Base-by-base conservation (phyloP, 2,888 invertebrate genomes). In the Bimastos eiseni region DNA sequence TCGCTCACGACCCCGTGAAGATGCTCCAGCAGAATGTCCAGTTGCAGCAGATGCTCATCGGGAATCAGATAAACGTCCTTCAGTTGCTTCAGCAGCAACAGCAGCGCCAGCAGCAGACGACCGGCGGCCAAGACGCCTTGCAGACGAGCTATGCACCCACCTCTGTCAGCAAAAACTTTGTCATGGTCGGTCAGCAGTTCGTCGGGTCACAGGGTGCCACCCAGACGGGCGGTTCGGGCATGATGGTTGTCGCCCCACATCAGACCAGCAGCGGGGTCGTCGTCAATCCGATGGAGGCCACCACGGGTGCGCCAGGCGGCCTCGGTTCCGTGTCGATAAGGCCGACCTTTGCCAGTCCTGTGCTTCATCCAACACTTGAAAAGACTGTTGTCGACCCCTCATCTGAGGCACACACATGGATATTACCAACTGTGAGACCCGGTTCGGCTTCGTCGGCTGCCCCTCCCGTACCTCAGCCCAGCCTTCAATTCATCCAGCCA, bases 21-120 rank as follows among this genome's bases (percentile, higher is more conserved):
- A 84, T 90, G 38, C 90, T 90, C 38, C 90, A 90, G 86, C 90
- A 90, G 84, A 90, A 84, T 34, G 90, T 84, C 17, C 90, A 90
- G 84, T n/a, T 90, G 90, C 90, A 90, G 90, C 90, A 90, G 34
- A 37, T 84, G 38, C 84, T 90, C 21, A 70, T 90, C 34, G 90
- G 90, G 37, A 37, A 84, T 33, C 90, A 90, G 41, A 90, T 90
- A 5, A 90, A 90, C 37, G 90, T 90, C 0, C 41, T 90, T 3
- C 90, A 90, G 90, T 33, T 90, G 86, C 90, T 90, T 37, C 90
- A 90, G 86, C 90, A 90, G 34, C 90, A 90, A 38, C 90, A 90
- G n/a, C 37, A 37, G 30, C 36, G 83, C 21, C 90, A 37, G 41
- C 55, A 33, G 55, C 90, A 49, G 90, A 55, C 34, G 11, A 70